A percentile compares a stretch with the other conserved stretches of the same genome.
Evolutionary conservation across 2,888 invertebrate species (phyloP).

Genomic region (Timema cristinae): DNA sequence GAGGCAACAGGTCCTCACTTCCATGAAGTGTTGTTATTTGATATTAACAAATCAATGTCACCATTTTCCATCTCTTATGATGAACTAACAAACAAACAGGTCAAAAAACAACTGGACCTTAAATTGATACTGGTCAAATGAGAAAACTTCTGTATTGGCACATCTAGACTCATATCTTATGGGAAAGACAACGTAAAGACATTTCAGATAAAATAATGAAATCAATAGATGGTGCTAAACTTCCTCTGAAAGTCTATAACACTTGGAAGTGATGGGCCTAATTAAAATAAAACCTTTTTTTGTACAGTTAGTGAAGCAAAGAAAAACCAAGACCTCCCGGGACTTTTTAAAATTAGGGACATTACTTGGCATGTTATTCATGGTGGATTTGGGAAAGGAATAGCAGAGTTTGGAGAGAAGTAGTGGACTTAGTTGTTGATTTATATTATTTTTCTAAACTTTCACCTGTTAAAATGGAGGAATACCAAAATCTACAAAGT

Average conservation of each 20-base stretch:
- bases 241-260: not conserved
- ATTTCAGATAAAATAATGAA: not conserved
- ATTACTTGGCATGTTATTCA: too few relatives aligned
- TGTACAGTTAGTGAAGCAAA: not conserved
- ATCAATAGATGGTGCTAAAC: not conserved
- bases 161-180: not conserved
- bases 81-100: constrained; percentile 6
- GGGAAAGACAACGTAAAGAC: not conserved
- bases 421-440: too few relatives aligned
- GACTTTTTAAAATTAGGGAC: too few relatives aligned
- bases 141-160: not conserved
- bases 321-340: too few relatives aligned
- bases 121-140: not conserved
- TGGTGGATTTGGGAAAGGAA: too few relatives aligned
- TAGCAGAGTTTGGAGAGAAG: too few relatives aligned
- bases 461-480: too few relatives aligned
- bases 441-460: too few relatives aligned
- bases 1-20: constrained; percentile 1
- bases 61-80: constrained; percentile 6
- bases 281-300: not conserved
- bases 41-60: not conserved
- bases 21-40: not conserved
- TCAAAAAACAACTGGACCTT: constrained; percentile 6
- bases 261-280: not conserved
- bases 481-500: too few relatives aligned